Conservation (phyloP, 2,888 invertebrate genomes). For the Rhodophaea formosa region DNA sequence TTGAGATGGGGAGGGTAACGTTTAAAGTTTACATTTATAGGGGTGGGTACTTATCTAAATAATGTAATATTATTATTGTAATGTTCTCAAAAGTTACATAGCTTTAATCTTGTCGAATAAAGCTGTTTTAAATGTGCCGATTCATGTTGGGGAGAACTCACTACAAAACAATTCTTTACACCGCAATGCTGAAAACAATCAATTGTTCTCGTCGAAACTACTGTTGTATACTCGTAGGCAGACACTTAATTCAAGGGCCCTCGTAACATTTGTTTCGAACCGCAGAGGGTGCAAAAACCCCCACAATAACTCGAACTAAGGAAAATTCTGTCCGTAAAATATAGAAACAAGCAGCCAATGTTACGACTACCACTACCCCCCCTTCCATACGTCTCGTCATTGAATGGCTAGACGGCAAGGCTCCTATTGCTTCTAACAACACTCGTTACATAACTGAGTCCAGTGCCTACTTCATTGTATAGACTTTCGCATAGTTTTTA, state of each 20-base stretch:
- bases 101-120: no score
- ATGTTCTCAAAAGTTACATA: no score
- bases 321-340: slow-evolving; percentile 32
- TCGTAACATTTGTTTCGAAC: slow-evolving; percentile 27
- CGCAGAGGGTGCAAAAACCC: slow-evolving; percentile 29
- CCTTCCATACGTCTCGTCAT: slow-evolving; percentile 36
- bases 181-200: slow-evolving; percentile 2
- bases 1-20: no score
- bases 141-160: background rate
- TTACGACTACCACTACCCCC: slow-evolving; percentile 27
- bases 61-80: no score
- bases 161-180: slow-evolving; percentile 11
- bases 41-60: no score
- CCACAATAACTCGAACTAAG: slow-evolving; percentile 30
- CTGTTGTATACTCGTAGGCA: slow-evolving; percentile 19
- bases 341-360: slow-evolving; percentile 21
- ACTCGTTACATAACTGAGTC: slow-evolving; percentile 50
- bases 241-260: slow-evolving; percentile 29
- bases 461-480: background rate
- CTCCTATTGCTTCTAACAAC: slow-evolving; percentile 50
- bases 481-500: background rate
- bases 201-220: slow-evolving; percentile 15
- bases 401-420: slow-evolving; percentile 66
- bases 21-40: no score
- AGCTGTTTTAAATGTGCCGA: no score